Base-by-base conservation (phyloP, 2,797 vertebrate species). In the Tolypeutes matacus region DNA sequence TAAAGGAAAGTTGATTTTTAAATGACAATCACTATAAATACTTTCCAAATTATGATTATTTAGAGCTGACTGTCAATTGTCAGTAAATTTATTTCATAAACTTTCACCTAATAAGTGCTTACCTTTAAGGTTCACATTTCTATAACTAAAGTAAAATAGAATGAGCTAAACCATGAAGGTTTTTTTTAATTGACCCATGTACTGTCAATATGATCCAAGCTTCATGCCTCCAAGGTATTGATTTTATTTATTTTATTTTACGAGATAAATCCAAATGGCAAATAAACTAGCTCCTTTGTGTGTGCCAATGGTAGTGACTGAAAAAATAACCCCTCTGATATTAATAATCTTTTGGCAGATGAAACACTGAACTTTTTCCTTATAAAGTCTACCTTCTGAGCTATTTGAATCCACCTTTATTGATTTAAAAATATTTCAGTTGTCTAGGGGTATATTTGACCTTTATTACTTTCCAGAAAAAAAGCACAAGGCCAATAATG, bases 401-500 rank as follows among this genome's bases (percentile, higher is more conserved):
- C 81, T 93, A 69, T 82, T 92, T 90, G 51, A 93, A 93, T 96
- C 29, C n/a, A 62, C 34, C 31, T 92, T 97, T 93, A 93, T 93
- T 93, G 92, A 80, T 89, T 80, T 90, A 51, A 86, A 95, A 93
- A 93, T 77, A 84, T 77, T 87, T 80, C 67, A 14, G 58, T 70
- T 25, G 67, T 95, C 80, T 34, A 70, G 60, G 14, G 60, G 14
- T 8, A 73, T 87, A 72, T 94, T 76, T 96, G 88, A 96, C 86
- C 95, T 95, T 95, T 93, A 95, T 88, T 93, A 53, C 93, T 84
- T 92, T 84, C 60, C 80, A 91, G 69, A 92, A 95, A 89, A 73
- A 96, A 95, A 90, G 11, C 65, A 89, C 34, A 58, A 81, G 39
- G 46, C 67, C 95, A 94, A 96, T 89, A 86, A 94, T 67, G 72